Evolutionary conservation across 2,113 vertebrate species (phyloP).

Genomic region (Eulacestoma nigropectus): DNA sequence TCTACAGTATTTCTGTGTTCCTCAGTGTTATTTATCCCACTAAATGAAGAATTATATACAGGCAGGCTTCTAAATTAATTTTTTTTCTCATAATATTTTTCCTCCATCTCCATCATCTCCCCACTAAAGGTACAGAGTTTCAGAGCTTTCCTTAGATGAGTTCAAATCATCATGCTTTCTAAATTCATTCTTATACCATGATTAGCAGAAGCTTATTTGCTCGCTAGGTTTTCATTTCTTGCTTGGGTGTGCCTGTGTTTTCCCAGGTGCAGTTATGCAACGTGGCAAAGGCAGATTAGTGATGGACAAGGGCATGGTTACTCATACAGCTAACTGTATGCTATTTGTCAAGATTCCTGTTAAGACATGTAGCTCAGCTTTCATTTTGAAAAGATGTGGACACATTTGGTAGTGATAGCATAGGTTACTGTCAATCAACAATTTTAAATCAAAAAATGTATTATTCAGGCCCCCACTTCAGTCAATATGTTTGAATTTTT

Average conservation of each 20-base stretch:
- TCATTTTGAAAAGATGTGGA: constrained; percentile 2
- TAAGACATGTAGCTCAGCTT: constrained; percentile 25
- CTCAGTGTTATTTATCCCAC: background rate
- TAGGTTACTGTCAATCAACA: background rate
- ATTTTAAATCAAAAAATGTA: background rate
- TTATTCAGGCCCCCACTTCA: background rate
- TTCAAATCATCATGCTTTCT: background rate
- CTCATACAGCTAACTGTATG: constrained; percentile 8
- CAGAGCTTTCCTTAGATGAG: background rate
- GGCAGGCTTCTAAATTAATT: background rate
- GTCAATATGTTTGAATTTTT: background rate
- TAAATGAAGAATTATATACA: background rate
- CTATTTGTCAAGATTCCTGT: constrained; percentile 45
- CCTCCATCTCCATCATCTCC: background rate
- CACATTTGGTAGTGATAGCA: background rate
- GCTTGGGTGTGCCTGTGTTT: background rate
- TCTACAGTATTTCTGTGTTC: background rate
- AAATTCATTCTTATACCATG: background rate
- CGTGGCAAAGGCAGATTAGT: background rate
- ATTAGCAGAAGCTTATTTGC: background rate
- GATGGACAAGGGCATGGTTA: constrained; percentile 33
- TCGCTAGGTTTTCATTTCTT: background rate
- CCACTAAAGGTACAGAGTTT: background rate
- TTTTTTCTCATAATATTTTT: background rate
- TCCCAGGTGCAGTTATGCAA: background rate